Conservation (phyloP, 2,888 invertebrate species). For the Dexiosoma caninum region DNA sequence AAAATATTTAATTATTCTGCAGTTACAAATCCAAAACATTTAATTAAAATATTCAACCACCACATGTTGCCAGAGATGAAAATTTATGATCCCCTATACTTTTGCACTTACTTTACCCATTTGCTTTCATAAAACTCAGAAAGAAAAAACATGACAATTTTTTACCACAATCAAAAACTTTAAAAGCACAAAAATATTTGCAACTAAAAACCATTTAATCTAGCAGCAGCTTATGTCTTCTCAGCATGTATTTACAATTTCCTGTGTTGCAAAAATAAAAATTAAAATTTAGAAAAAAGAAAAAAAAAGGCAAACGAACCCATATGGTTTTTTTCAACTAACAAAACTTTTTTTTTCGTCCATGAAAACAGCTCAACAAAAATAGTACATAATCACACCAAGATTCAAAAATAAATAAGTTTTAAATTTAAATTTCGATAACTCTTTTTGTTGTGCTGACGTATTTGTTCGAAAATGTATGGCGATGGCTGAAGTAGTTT, state of each 20-base stretch:
- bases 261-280: neutral
- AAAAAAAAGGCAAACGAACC: neutral
- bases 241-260: neutral
- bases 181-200: neutral
- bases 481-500: too few species aligned
- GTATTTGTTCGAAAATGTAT: too few species aligned
- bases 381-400: too few species aligned
- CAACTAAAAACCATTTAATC: conserved; percentile 2
- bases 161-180: neutral
- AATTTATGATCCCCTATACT: neutral
- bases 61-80: neutral
- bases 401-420: too few species aligned
- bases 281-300: neutral
- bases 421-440: neutral
- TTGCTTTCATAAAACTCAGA: neutral
- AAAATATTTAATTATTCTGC: too few species aligned
- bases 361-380: neutral
- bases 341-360: conserved; percentile 7
- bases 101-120: neutral
- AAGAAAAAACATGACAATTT: neutral
- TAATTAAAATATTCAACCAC: neutral
- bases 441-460: too few species aligned
- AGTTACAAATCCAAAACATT: too few species aligned
- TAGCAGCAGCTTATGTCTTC: neutral
- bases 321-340: conserved; percentile 6